phyloP scores from a whole-genome alignment of 2,113 vertebrate genomes.

The Ageneiosus marmoratus region DNA sequence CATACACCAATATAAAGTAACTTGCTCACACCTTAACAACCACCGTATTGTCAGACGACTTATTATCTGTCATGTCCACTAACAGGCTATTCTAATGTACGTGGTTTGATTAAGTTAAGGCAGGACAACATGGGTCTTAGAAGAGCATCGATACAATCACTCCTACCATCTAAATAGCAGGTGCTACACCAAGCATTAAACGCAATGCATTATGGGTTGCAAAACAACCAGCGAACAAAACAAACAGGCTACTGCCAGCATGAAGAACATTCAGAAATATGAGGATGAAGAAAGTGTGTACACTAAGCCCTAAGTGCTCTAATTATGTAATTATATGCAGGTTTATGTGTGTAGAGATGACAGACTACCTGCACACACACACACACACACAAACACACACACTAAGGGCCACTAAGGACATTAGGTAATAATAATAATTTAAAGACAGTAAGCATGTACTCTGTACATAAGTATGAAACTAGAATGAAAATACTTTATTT shows the following conservation, averaged over 20 bases:
- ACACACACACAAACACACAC: too few relatives aligned
- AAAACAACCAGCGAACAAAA: conserved; percentile 29
- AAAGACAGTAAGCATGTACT: too few relatives aligned
- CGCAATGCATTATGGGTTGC: conserved; percentile 15
- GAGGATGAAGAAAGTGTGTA: neutral
- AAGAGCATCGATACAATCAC: neutral
- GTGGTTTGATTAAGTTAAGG: neutral
- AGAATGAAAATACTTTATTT: too few relatives aligned
- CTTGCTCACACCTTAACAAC: neutral
- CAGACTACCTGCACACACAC: neutral
- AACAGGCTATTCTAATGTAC: neutral
- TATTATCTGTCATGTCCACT: neutral
- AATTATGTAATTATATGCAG: neutral
- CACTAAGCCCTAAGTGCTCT: neutral
- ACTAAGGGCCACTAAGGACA: too few relatives aligned
- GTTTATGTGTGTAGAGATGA: conserved; percentile 3
- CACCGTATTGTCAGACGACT: neutral
- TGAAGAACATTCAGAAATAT: neutral
- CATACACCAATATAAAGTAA: neutral
- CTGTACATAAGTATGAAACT: too few relatives aligned
- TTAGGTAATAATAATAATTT: too few relatives aligned
- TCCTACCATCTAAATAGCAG: conserved; percentile 19
- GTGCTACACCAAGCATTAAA: conserved; percentile 37
- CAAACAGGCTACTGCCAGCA: neutral
- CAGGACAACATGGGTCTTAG: neutral